Evolutionary conservation across 1,140 invertebrate species (phyloP).

Genomic region (Macrobrachium nipponense): DNA sequence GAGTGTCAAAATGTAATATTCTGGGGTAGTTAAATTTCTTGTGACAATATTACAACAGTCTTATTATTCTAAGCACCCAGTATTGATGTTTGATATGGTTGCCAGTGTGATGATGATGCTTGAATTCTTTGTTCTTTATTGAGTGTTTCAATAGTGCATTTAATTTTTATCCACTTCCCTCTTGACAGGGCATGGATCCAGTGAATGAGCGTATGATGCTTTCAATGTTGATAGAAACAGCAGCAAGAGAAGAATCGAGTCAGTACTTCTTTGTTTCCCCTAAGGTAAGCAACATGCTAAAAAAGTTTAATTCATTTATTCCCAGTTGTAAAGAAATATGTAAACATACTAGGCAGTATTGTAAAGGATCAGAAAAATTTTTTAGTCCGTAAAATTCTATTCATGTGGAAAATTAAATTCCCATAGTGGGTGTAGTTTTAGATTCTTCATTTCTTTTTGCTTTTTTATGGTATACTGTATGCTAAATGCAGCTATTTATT

Average conservation of each 20-base stretch:
- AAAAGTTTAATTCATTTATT: neutral
- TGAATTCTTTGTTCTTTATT: too few species aligned
- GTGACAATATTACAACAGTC: neutral
- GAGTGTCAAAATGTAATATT: too few species aligned
- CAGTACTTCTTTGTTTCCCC: conserved; percentile 96
- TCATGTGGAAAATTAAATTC: too few species aligned
- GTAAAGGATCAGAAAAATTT: too few species aligned
- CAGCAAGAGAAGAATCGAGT: conserved; percentile 75
- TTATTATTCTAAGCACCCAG: neutral
- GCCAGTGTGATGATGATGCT: neutral
- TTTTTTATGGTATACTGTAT: too few species aligned
- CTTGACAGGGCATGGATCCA: conserved; percentile 86
- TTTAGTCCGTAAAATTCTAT: too few species aligned
- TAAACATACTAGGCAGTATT: neutral
- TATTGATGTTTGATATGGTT: neutral
- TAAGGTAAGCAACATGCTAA: conserved; percentile 75
- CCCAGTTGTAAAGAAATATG: neutral
- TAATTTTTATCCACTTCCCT: neutral
- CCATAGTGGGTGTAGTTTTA: too few species aligned
- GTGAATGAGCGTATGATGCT: conserved; percentile 90
- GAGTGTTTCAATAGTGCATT: neutral
- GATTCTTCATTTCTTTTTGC: too few species aligned
- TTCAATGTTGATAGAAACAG: conserved; percentile 84
- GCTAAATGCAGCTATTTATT: too few species aligned
- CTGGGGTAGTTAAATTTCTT: neutral